Percentiles rank a stretch among this genome's conserved stretches.
These are phyloP conservation scores for Drosophila tropicalis DNA, from an alignment of 1,140 invertebrate genomes.

Conservation along the genomic window DNA sequence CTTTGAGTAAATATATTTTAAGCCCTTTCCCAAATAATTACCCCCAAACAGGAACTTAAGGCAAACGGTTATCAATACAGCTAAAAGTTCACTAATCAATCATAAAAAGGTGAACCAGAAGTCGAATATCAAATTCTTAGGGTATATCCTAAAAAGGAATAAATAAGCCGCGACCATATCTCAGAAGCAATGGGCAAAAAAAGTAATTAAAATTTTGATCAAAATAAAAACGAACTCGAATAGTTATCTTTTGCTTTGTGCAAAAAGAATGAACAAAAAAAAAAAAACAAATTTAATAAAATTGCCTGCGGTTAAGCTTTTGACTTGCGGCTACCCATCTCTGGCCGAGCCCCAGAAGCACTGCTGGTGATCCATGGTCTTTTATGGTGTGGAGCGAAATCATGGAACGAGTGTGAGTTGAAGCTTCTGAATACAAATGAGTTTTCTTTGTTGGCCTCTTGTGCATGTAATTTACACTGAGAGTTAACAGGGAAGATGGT, in stretches of 20 bases:
- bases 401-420: constrained; percentile 4
- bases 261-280: constrained; percentile 2
- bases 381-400: background rate
- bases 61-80: no score
- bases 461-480: constrained; percentile 68
- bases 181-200: constrained; percentile 40
- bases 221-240: constrained; percentile 41
- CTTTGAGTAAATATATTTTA: no score
- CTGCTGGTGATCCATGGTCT: constrained; percentile 25
- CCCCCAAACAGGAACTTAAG: no score
- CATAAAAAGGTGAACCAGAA: background rate
- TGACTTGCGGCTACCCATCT: constrained; percentile 58
- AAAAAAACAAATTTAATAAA: constrained; percentile 60
- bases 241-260: constrained; percentile 44
- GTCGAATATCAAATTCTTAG: constrained; percentile 3
- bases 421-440: constrained; percentile 65
- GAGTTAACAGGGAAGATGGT: constrained; percentile 1
- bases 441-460: constrained; percentile 66
- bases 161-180: constrained; percentile 45
- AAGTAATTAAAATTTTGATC: constrained; percentile 78
- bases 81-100: no score
- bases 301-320: constrained; percentile 76
- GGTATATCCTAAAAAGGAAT: constrained; percentile 10
- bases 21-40: no score
- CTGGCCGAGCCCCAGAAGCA: background rate